Percentiles rank a stretch among this genome's conserved stretches.
phyloP scores from a whole-genome alignment of 2,888 invertebrate genomes.

The Drosophila cognata region DNA sequence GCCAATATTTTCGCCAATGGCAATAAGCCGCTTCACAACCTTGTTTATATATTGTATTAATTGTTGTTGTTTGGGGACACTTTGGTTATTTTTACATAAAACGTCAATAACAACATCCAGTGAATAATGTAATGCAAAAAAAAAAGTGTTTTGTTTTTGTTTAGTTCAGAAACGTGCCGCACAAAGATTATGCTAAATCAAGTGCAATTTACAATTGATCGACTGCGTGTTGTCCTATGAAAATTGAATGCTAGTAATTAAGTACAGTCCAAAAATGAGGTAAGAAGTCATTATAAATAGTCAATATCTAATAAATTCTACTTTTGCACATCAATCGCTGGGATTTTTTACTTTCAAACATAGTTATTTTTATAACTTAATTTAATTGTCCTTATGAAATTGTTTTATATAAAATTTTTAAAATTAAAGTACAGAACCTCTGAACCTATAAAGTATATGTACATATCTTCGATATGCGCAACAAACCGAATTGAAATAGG shows the following conservation, averaged over 20 bases:
- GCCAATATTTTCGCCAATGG: slow-evolving; percentile 77
- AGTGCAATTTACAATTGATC: background rate
- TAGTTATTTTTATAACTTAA: background rate
- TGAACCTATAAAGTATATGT: too few species aligned
- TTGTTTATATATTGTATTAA: slow-evolving; percentile 21
- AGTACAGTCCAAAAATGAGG: background rate
- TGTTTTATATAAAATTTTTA: background rate
- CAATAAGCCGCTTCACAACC: slow-evolving; percentile 53
- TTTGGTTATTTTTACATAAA: slow-evolving; percentile 58
- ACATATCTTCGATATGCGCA: background rate
- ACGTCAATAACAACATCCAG: slow-evolving; percentile 26
- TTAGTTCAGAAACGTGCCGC: slow-evolving; percentile 12
- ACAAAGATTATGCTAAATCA: background rate
- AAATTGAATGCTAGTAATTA: background rate
- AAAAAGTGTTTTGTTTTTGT: slow-evolving; percentile 12
- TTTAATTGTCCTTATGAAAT: background rate
- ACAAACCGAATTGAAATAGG: background rate
- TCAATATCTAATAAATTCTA: background rate
- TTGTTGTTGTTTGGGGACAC: slow-evolving; percentile 24
- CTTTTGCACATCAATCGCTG: background rate
- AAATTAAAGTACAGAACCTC: too few species aligned
- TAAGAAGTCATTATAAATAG: background rate
- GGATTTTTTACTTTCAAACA: background rate
- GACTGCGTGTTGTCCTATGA: slow-evolving; percentile 11
- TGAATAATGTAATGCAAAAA: slow-evolving; percentile 39